Conservation (phyloP, 2,888 invertebrate genomes). For the Apoda limacodes region DNA sequence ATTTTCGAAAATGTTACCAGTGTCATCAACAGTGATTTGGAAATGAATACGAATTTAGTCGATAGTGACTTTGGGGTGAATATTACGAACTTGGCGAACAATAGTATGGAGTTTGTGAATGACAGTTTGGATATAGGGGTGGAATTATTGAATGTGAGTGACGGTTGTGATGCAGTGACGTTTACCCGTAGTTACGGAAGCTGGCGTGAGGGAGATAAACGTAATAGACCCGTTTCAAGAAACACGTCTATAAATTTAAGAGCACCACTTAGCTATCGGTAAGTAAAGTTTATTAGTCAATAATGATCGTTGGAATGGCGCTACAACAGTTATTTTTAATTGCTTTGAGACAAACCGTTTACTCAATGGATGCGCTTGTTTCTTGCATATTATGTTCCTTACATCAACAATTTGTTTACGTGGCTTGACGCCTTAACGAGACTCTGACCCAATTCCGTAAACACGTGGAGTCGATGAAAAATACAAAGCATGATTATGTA, state of each 20-base stretch:
- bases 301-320: conserved; percentile 4
- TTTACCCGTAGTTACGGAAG: conserved; percentile 55
- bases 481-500: too few species aligned
- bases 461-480: too few species aligned
- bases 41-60: conserved; percentile 21
- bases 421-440: too few species aligned
- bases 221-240: conserved; percentile 30
- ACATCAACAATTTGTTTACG: too few species aligned
- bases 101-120: conserved; percentile 28
- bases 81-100: conserved; percentile 27
- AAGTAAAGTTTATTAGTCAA: conserved; percentile 25
- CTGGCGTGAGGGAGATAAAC: conserved; percentile 52
- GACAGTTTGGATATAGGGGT: conserved; percentile 30
- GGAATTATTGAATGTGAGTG: conserved; percentile 42
- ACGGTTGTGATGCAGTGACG: conserved; percentile 39
- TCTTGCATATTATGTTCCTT: too few species aligned
- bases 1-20: conserved; percentile 28
- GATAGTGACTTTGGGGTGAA: conserved; percentile 22
- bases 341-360: too few species aligned
- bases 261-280: conserved; percentile 65
- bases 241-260: conserved; percentile 52
- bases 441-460: too few species aligned
- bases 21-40: conserved; percentile 23
- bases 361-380: too few species aligned
- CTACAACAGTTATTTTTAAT: too few species aligned